These are phyloP conservation scores for Cyprinodon diabolis DNA, from an alignment of 2,797 vertebrate species.

Conservation along the genomic window DNA sequence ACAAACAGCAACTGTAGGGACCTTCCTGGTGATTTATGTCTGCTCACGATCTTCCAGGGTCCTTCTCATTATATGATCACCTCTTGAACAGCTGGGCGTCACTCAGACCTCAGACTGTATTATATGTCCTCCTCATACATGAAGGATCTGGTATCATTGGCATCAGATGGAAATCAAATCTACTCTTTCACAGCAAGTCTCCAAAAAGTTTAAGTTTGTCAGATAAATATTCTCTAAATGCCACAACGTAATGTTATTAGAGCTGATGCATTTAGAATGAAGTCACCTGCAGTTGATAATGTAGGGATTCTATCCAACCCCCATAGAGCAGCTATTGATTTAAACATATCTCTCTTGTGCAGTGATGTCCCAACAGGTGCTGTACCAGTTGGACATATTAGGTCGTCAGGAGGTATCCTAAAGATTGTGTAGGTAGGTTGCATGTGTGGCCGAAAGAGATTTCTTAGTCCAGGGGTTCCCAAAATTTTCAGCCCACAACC, in stretches of 20 bases:
- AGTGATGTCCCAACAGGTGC: slow-evolving; percentile 73
- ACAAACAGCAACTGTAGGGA: slow-evolving; percentile 66
- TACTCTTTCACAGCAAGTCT: slow-evolving; percentile 16
- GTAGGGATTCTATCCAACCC: slow-evolving; percentile 53
- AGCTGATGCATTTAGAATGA: background rate
- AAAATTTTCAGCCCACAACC: no score
- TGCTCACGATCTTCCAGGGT: slow-evolving; percentile 42
- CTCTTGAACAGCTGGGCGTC: slow-evolving; percentile 73
- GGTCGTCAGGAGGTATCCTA: slow-evolving; percentile 59
- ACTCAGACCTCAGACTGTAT: slow-evolving; percentile 43
- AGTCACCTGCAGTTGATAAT: slow-evolving; percentile 52
- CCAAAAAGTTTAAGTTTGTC: slow-evolving; percentile 4
- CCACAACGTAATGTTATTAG: background rate
- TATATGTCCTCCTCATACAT: slow-evolving; percentile 65
- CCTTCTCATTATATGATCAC: slow-evolving; percentile 66
- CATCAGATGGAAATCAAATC: slow-evolving; percentile 38
- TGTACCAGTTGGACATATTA: slow-evolving; percentile 67
- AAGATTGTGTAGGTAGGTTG: slow-evolving; percentile 39
- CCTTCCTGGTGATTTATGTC: slow-evolving; percentile 69
- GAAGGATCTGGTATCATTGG: slow-evolving; percentile 66
- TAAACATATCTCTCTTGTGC: slow-evolving; percentile 39
- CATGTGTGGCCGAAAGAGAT: background rate
- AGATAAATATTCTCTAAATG: background rate
- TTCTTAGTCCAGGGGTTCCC: background rate
- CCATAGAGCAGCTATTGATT: slow-evolving; percentile 54